Conservation (phyloP, 2,113 vertebrate species). For the Columbina picui region DNA sequence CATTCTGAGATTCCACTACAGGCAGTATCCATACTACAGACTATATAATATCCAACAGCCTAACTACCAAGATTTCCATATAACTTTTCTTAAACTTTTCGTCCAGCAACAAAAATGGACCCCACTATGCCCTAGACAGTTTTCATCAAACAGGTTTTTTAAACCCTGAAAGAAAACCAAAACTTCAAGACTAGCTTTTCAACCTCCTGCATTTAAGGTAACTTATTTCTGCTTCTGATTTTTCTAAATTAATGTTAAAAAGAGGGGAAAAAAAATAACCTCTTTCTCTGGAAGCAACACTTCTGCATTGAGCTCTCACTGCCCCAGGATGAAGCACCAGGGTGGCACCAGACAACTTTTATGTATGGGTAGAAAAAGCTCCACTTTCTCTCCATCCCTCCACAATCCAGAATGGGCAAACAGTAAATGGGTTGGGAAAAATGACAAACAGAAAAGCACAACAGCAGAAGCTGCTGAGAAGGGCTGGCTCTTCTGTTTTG, state of each 20-base stretch:
- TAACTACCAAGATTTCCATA: background rate
- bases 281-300: background rate
- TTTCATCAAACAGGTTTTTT: background rate
- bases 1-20: background rate
- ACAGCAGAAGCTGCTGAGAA: background rate
- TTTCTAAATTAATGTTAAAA: background rate
- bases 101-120: background rate
- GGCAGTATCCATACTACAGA: background rate
- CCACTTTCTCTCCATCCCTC: background rate
- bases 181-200: background rate
- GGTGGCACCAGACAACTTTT: background rate
- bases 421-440: background rate
- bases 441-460: background rate
- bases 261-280: background rate
- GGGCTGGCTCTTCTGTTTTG: background rate
- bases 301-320: background rate
- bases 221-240: background rate
- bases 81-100: background rate
- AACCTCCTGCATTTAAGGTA: background rate
- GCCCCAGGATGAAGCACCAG: background rate
- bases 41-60: background rate
- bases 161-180: background rate
- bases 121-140: background rate
- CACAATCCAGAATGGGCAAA: background rate
- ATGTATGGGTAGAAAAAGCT: background rate